Percentiles rank a stretch among this genome's conserved stretches.
Evolutionary conservation across 2,888 invertebrate species (phyloP).

Genomic region (Harpagoxenus sublaevis): DNA sequence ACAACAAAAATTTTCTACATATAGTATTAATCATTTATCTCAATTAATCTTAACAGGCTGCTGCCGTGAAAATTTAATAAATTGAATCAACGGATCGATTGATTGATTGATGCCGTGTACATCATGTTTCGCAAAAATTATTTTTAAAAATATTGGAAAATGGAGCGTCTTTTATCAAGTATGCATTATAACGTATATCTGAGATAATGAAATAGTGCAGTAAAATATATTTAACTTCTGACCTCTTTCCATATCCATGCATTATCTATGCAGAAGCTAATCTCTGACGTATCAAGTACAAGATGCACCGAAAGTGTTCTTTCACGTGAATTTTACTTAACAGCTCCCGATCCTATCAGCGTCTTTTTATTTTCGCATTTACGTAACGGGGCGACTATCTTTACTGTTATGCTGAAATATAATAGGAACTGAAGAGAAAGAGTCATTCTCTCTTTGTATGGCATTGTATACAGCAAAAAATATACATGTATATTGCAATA

Average conservation of each 20-base stretch:
- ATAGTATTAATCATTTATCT: not conserved
- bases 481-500: not conserved
- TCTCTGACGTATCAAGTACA: conserved; percentile 20
- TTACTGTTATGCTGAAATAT: not conserved
- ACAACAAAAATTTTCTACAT: not conserved
- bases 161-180: not conserved
- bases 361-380: conserved; percentile 41
- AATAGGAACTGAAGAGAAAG: not conserved
- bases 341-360: conserved; percentile 23
- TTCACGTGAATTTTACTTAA: conserved; percentile 36
- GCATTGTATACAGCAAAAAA: not conserved
- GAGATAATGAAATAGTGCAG: conserved; percentile 16
- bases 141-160: not conserved
- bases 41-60: not conserved
- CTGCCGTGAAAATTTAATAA: not conserved
- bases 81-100: not conserved
- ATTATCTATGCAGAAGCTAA: conserved; percentile 34
- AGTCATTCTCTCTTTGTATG: not conserved
- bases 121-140: not conserved
- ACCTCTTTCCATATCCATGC: conserved; percentile 20
- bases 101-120: not conserved
- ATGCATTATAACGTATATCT: not conserved
- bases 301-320: conserved; percentile 16
- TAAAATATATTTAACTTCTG: conserved; percentile 12
- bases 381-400: conserved; percentile 27